Evolutionary conservation across 2,113 vertebrate species (phyloP).

Genomic region (Falcunculus frontatus): DNA sequence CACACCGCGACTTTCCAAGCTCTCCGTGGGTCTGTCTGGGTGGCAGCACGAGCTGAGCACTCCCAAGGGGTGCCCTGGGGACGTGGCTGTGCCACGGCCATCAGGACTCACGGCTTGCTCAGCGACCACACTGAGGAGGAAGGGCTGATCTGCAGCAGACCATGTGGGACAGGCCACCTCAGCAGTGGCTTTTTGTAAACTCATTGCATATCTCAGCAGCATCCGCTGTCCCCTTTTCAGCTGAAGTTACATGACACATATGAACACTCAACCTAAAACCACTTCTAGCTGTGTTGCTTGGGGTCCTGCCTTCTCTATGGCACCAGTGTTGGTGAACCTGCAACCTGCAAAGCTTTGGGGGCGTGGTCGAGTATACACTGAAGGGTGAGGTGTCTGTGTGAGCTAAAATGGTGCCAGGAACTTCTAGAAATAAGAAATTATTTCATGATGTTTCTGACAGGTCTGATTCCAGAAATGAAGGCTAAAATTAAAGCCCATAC

Average conservation of each 20-base stretch:
- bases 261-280: background rate
- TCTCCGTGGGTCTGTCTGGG: background rate
- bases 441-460: background rate
- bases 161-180: background rate
- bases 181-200: background rate
- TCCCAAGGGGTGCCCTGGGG: background rate
- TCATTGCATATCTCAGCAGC: background rate
- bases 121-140: rapidly evolving
- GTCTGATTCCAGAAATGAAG: background rate
- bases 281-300: background rate
- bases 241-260: background rate
- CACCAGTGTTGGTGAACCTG: background rate
- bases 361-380: rapidly evolving
- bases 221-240: background rate
- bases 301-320: background rate
- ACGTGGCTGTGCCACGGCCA: background rate
- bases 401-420: background rate
- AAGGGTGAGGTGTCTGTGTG: background rate
- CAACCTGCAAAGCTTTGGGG: background rate
- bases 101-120: rapidly evolving
- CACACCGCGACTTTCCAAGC: rapidly evolving
- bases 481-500: background rate
- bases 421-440: background rate
- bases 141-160: background rate
- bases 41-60: rapidly evolving